Percentiles rank a stretch among this genome's conserved stretches.
Conservation (phyloP, 2,888 invertebrate species). For the Caenorhabditis wallacei region DNA sequence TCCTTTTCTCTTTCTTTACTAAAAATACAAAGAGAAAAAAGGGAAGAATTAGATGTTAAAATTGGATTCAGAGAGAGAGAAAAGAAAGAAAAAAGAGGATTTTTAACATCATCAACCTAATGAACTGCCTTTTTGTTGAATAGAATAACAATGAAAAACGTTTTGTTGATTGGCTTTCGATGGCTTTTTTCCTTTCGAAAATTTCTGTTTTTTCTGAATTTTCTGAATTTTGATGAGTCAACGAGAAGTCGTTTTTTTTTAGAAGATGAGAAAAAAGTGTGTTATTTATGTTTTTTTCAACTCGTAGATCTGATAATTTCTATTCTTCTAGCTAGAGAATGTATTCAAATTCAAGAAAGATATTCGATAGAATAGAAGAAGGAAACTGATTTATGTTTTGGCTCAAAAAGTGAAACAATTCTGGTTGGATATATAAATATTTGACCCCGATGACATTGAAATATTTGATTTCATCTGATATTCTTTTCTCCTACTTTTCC, state of each 20-base stretch:
- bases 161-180: conserved; percentile 39
- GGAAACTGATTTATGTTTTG: too few species aligned
- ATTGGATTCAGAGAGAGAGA: conserved; percentile 40
- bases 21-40: neutral
- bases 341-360: too few species aligned
- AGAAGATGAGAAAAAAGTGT: neutral
- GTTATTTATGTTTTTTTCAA: too few species aligned
- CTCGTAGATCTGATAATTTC: too few species aligned
- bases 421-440: neutral
- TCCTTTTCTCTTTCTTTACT: neutral
- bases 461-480: neutral
- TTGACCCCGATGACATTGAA: neutral
- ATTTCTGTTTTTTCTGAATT: conserved; percentile 7
- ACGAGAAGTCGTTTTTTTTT: neutral
- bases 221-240: neutral
- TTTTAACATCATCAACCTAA: conserved; percentile 63
- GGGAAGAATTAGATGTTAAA: conserved; percentile 15
- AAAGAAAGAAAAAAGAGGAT: neutral
- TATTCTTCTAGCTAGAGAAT: too few species aligned
- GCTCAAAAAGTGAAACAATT: neutral
- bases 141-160: conserved; percentile 62
- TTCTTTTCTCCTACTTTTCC: neutral
- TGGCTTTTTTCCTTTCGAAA: neutral
- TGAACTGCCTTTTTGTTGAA: conserved; percentile 59
- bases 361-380: too few species aligned